Evolutionary conservation across 2,888 invertebrate species (phyloP), one percentile per base, ranked within the genome.

Genomic region (Elmis aenea): DNA sequence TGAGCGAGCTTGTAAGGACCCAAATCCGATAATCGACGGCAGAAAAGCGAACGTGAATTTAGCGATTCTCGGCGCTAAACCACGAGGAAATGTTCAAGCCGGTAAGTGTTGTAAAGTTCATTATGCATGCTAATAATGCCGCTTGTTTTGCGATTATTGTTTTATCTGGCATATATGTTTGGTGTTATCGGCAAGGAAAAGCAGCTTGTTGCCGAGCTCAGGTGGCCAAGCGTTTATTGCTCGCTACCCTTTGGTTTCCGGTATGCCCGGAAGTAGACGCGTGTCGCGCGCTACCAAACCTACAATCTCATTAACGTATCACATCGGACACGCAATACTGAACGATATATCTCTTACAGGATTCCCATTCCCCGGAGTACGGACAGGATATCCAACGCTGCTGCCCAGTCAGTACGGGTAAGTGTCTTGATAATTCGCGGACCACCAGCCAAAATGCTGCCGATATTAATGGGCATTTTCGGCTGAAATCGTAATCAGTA

Each of bases 1-100:
- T 30, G 95, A 95, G 67, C 75, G 93, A 59, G 96, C 96, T 28
- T 94, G 94, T 70, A 93, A 95, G 70, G 96, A 96, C 64, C 94
- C 95, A 35, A 97, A 97, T 70, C 96, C 96, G 33, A 94, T 96
- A 66, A 96, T 97, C 59, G 96, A 96, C 65, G 96, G 96, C 33
- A 79, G 96, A 64, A 97, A 97, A 76, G 95, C 96, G 44, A 96
- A 96, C 72, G 96, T 96, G 31, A 96, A 97, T 72, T 77, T 97
- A 57, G 96, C 96, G 50, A 95, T 95, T 65, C 76, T 96, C 54
- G 96, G 96, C 61, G 96, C 96, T 48, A 96, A 96, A 70, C 95
- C 95, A 29, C 76, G 94, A 69, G 88, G 88, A 64, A 89, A 88
- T 69, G 75, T 87, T 51, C 83, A 83, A 67, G 77, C 85, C 69